Base-by-base conservation (phyloP, 2,797 vertebrate species). In the Gallinago nigripennis region DNA sequence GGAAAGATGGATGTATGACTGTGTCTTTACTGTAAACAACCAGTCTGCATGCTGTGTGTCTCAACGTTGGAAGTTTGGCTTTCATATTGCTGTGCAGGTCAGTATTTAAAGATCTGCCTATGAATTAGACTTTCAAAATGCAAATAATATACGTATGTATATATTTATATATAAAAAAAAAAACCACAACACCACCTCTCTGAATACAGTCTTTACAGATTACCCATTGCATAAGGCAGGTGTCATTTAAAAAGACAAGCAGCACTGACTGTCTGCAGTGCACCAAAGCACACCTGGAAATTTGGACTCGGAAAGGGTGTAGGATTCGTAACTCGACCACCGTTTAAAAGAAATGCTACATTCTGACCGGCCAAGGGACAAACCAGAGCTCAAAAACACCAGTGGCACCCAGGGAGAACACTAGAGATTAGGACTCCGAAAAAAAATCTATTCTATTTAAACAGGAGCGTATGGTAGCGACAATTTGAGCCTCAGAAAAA, bases 41-140 rank as follows among this genome's bases (percentile, higher is more conserved):
- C 90, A 96, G 91, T 97, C 97, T 98, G 98, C 97, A 97, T 97
- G 97, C 95, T 91, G 78, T 95, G 87, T 95, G 80, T 94, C 94
- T 96, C 82, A 53, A 53, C 2, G 30, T 94, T 96, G 91, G 76
- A 89, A 95, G 96, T 96, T 96, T 96, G 96, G 97, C 95, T 94
- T 97, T 97, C 97, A 92, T 97, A 97, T 97, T 97, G 97, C 98
- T 98, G 96, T 98, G 98, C 97, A 81, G 91, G 96, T 96, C 96
- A 97, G 97, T 95, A 95, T 92, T 97, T 92, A 97, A 97, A 97
- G 96, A 98, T 97, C 95, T 97, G 97, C 94, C 90, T 97, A 97
- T 87, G 97, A 97, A 98, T 97, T 96, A 98, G 96, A 97, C 92
- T 97, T 97, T 90, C 95, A 96, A 97, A 97, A 95, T 96, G 97